Evolutionary conservation across 2,888 invertebrate genomes (phyloP), one percentile per base, ranked within the genome.

Genomic region (Drosophila nr. fundita): DNA sequence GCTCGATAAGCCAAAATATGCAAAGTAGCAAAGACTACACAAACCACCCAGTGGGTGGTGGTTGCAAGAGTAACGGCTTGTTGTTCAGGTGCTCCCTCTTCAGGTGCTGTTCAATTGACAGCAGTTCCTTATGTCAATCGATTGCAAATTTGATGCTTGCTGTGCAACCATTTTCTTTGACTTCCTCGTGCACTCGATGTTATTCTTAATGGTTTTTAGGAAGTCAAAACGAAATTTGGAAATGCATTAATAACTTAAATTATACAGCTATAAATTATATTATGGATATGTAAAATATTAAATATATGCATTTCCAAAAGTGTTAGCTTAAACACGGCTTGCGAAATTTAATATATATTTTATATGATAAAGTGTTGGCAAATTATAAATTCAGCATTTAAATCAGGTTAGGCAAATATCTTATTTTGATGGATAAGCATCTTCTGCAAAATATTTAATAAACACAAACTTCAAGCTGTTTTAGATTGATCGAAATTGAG

Each of bases 1-100:
- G 68, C 73, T 83, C 81, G 75, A 81, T 79, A 81, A 72, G 67
- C 79, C 62, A 68, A 70, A 80, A 86, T 85, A 87, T 87, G 87
- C 85, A 86, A 90, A 90, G 70, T 62, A 83, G 84, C 67, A 61
- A 48, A 21, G 52, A 62, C 21, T 60, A 78, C 59, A 55, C 27
- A 42, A 21, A 27, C 21, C 45, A 24, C 24, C 15, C 8, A 45
- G 21, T 21, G 18, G 38, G 38, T 18, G 38, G 8, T 38, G 38
- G 18, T 24, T 45, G 21, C 5, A 21, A 18, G n/a, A 48, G 40
- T 11, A 18, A 34, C 50, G 38, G 40, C 30, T 42, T 21, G 24
- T 38, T 57, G 32, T 30, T 38, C 40, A 58, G 45, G 50, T 76
- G 55, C 53, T 62, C 13, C 42, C 24, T 24, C 45, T 15, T 45